Conservation (phyloP, 2,888 invertebrate genomes). For the Pterostichus niger region DNA sequence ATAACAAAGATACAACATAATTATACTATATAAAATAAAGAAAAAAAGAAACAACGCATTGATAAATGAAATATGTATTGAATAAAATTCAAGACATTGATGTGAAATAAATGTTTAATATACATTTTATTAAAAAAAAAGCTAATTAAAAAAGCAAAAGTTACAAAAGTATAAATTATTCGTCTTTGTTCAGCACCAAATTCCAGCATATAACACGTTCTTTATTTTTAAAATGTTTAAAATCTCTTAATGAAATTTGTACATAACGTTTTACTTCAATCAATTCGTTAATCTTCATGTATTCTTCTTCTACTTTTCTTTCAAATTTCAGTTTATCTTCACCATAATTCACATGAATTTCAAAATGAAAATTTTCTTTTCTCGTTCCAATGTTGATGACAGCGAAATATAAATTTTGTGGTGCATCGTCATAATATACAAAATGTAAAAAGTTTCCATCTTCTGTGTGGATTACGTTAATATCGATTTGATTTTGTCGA, state of each 20-base stretch:
- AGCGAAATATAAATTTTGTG: conserved; percentile 34
- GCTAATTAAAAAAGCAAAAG: neutral
- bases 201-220: conserved; percentile 54
- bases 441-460: conserved; percentile 38
- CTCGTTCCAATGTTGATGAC: conserved; percentile 32
- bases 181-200: conserved; percentile 53
- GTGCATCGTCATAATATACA: conserved; percentile 49
- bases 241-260: conserved; percentile 24
- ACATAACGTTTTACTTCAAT: conserved; percentile 21
- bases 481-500: conserved; percentile 51
- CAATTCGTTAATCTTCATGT: neutral
- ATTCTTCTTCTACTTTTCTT: conserved; percentile 27
- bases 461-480: conserved; percentile 50
- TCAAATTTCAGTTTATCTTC: conserved; percentile 25
- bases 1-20: no score
- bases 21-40: no score
- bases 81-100: neutral
- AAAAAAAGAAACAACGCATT: no score
- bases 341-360: conserved; percentile 41
- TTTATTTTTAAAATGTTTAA: conserved; percentile 42
- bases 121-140: conserved; percentile 10
- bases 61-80: no score
- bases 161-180: conserved; percentile 23
- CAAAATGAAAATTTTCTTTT: conserved; percentile 29
- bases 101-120: conserved; percentile 1